A percentile compares a stretch with the other conserved stretches of the same genome.
Evolutionary conservation across 1,140 invertebrate genomes (phyloP).

Genomic region (Vanessa tameamea): DNA sequence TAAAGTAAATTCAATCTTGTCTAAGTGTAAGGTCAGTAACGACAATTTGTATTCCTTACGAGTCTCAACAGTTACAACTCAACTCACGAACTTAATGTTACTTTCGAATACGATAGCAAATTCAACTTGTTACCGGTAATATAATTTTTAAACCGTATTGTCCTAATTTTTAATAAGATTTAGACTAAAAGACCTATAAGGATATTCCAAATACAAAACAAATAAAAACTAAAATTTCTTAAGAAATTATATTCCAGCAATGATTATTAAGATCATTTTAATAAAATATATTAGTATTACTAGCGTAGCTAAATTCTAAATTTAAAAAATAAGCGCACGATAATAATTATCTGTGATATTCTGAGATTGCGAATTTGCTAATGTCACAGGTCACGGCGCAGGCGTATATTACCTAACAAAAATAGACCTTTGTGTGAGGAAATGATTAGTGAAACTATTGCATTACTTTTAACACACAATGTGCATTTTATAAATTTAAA

Average conservation of each 20-base stretch:
- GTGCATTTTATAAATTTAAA: no score
- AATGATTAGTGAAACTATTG: background rate
- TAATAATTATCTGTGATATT: background rate
- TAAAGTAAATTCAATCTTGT: conserved; percentile 8
- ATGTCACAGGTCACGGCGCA: conserved; percentile 9
- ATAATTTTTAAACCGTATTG: conserved; percentile 48
- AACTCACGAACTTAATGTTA: conserved; percentile 62
- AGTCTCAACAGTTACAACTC: conserved; percentile 51
- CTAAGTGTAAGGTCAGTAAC: conserved; percentile 55
- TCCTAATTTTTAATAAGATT: background rate
- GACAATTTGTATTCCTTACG: conserved; percentile 59
- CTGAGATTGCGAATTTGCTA: conserved; percentile 4
- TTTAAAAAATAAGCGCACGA: background rate
- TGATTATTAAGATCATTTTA: background rate
- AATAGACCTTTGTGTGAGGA: background rate
- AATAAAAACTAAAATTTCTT: no score
- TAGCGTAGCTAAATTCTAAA: background rate
- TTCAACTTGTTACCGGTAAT: conserved; percentile 56
- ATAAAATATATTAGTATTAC: background rate
- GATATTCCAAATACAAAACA: no score
- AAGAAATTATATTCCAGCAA: no score
- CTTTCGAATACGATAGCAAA: conserved; percentile 66
- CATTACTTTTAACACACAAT: no score
- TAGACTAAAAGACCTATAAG: background rate
- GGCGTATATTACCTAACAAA: background rate